Evolutionary conservation across 2,888 invertebrate genomes (phyloP), one percentile per base, ranked within the genome.

Genomic region (Dicyrtomina minuta): DNA sequence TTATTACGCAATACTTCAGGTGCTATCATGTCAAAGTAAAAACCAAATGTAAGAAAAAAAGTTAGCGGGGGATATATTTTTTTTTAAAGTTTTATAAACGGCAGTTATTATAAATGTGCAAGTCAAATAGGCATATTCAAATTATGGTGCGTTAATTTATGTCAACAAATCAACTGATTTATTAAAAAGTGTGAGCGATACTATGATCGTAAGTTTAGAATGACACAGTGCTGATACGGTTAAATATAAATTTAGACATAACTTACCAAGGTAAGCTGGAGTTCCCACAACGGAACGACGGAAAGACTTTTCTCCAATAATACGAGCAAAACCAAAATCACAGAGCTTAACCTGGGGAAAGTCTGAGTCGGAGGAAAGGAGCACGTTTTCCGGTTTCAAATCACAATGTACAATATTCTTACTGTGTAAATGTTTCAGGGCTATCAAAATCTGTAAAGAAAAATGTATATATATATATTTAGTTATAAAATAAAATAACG

Each of bases 371-470:
- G 94, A 92, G 66, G 95, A 96, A 67, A 99, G 86, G 72, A 99
- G 85, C 27, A 99, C 98, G 84, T 99, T 99, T 84, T 99, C 99
- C 2, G 99, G 99, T 82, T 95, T 95, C 79, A 95, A 84, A 84
- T 95, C 95, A 84, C 99, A 99, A 83, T 99, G 99, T 20, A 99
- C 99, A 79, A 99, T 97, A 84, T 97, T 97, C 84, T 95, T 93
- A 81, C 93, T 93, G 84, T 99, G 99, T 59, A 99, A 86, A 85
- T 99, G 96, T 82, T 96, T 96, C 75, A 99, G 85, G 0, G 98
- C 98, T 72, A 96, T 88, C 76, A 99, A 85, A 81, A 99, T 97
- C 90, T 93, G 84, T n/a, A 83, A 80, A 71, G 68, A 75, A 73
- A 74, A 66, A 62, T 68, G 62, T 46, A 58, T 17, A 68, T 44